phyloP scores from a whole-genome alignment of 2,888 invertebrate species.

The Noctua janthe region DNA sequence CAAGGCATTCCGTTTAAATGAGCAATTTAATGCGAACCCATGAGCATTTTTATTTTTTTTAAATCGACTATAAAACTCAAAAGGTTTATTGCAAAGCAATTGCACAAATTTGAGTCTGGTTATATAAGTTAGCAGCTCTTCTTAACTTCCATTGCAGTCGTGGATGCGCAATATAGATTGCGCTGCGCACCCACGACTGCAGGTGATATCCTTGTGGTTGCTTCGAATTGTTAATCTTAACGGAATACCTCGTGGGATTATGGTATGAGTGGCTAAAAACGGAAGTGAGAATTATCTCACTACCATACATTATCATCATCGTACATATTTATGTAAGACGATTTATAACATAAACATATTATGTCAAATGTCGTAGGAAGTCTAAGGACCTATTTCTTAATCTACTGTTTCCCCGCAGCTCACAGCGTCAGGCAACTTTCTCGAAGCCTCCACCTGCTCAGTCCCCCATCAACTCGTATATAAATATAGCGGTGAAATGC shows the following conservation, averaged over 20 bases:
- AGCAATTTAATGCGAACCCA: background rate
- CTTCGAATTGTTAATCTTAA: background rate
- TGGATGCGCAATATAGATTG: too few species aligned
- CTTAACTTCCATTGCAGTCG: too few species aligned
- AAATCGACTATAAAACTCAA: background rate
- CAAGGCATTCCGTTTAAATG: background rate
- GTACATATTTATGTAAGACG: background rate
- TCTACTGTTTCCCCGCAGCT: background rate
- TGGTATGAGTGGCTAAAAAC: background rate
- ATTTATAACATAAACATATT: background rate
- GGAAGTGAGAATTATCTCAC: too few species aligned
- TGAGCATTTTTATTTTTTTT: background rate
- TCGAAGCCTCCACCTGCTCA: background rate
- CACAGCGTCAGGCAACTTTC: slow-evolving; percentile 33
- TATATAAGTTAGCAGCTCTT: background rate
- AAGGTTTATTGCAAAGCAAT: background rate
- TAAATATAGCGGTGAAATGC: slow-evolving; percentile 34
- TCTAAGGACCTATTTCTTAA: background rate
- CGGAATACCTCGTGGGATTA: background rate
- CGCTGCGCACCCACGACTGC: too few species aligned
- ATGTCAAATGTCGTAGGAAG: background rate
- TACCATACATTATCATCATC: too few species aligned
- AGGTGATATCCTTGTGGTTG: background rate
- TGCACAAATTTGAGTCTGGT: background rate
- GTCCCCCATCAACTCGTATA: slow-evolving; percentile 17